A percentile compares a stretch with the other conserved stretches of the same genome.
Conservation (phyloP, 2,888 invertebrate species). For the Diogma glabrata region DNA sequence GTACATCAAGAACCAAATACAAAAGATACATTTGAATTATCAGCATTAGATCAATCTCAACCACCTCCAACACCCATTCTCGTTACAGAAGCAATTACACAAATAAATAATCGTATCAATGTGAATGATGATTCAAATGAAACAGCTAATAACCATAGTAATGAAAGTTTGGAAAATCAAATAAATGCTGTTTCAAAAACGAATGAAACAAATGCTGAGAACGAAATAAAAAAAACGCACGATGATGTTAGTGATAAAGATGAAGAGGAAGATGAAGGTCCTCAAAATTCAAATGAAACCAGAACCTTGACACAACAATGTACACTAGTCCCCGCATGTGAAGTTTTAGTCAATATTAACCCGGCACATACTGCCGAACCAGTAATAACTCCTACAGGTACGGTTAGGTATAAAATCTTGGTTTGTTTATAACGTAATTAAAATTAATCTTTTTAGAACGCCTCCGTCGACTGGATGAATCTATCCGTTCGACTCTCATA, state of each 20-base stretch:
- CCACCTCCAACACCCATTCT: conserved; percentile 19
- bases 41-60: conserved; percentile 27
- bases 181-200: conserved; percentile 2
- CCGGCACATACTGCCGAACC: conserved; percentile 66
- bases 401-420: too few relatives aligned
- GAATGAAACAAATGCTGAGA: conserved; percentile 1
- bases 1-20: conserved; percentile 31
- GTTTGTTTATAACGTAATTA: too few relatives aligned
- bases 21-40: conserved; percentile 36
- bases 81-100: not conserved
- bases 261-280: conserved; percentile 21
- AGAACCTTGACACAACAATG: conserved; percentile 34
- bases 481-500: conserved; percentile 53
- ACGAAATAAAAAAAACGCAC: not conserved
- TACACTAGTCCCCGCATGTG: conserved; percentile 44
- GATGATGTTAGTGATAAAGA: conserved; percentile 11
- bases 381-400: conserved; percentile 55
- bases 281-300: conserved; percentile 36
- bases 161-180: conserved; percentile 6
- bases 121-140: conserved; percentile 1
- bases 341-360: conserved; percentile 59
- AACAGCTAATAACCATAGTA: conserved; percentile 3
- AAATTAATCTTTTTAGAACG: conserved; percentile 60
- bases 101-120: not conserved
- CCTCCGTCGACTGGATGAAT: conserved; percentile 58